A percentile compares a stretch with the other conserved stretches of the same genome.
These are phyloP conservation scores for Polydesmus complanatus DNA, from an alignment of 2,888 invertebrate species.

Conservation along the genomic window DNA sequence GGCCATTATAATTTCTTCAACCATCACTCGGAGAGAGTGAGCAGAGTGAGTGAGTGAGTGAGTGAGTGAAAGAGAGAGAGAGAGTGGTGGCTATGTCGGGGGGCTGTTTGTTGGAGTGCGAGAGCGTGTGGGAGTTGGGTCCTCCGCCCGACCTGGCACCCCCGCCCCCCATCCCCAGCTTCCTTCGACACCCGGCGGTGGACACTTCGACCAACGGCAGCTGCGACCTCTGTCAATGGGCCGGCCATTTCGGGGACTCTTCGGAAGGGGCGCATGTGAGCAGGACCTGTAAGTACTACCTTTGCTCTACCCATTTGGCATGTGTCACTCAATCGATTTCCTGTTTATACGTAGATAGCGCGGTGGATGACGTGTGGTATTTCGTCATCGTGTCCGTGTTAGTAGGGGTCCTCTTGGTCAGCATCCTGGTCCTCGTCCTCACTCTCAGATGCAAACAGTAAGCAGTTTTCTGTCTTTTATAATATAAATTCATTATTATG, in stretches of 20 bases:
- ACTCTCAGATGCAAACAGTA: constrained; percentile 14
- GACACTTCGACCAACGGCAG: constrained; percentile 15
- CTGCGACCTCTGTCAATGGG: constrained; percentile 18
- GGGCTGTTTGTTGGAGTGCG: constrained; percentile 15
- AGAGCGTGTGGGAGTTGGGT: constrained; percentile 12
- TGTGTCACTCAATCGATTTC: no score
- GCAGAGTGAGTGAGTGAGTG: no score
- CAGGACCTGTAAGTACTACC: no score
- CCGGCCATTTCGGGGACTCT: no score
- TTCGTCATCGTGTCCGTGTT: constrained; percentile 17
- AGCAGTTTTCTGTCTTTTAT: no score
- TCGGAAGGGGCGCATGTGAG: no score
- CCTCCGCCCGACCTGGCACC: constrained; percentile 18
- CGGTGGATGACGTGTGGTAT: constrained; percentile 16
- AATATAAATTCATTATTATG: no score
- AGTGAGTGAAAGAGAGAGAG: neutral
- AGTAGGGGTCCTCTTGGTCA: constrained; percentile 14
- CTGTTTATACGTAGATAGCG: no score
- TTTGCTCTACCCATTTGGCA: no score
- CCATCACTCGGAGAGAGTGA: no score
- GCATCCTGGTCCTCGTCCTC: constrained; percentile 15
- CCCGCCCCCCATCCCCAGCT: constrained; percentile 18
- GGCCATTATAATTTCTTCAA: no score
- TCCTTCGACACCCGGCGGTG: constrained; percentile 15
- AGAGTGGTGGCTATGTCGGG: neutral